phyloP scores from a whole-genome alignment of 2,888 invertebrate genomes.

The Aproaerema taeniolella region DNA sequence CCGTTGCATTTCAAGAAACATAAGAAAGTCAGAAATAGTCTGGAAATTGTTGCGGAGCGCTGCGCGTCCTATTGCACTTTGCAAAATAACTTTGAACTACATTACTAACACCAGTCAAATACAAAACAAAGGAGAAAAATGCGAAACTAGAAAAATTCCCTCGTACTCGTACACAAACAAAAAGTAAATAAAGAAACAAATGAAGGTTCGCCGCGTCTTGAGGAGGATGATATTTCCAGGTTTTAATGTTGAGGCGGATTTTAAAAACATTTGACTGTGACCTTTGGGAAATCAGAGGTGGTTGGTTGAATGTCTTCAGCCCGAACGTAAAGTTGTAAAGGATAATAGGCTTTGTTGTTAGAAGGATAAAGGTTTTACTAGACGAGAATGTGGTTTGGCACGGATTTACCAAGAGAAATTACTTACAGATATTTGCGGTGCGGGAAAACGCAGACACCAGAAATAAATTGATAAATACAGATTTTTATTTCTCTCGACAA shows the following conservation, averaged over 20 bases:
- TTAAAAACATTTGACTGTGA: conserved; percentile 55
- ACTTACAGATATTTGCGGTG: too few relatives aligned
- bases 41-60: too few relatives aligned
- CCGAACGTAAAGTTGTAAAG: conserved; percentile 27
- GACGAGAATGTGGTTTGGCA: neutral
- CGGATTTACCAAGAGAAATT: too few relatives aligned
- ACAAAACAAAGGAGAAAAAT: neutral
- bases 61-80: too few relatives aligned
- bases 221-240: conserved; percentile 54
- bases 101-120: neutral
- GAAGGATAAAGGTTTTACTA: neutral
- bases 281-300: conserved; percentile 70
- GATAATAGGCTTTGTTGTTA: conserved; percentile 41
- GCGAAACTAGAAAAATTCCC: conserved; percentile 10
- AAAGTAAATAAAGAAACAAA: conserved; percentile 32
- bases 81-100: too few relatives aligned
- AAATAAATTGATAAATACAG: too few relatives aligned
- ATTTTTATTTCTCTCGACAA: too few relatives aligned
- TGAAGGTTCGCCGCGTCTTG: conserved; percentile 37
- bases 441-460: too few relatives aligned
- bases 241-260: conserved; percentile 54
- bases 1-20: too few relatives aligned
- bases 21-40: too few relatives aligned
- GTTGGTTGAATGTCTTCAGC: conserved; percentile 36
- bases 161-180: too few relatives aligned